Percentiles rank a stretch among this genome's conserved stretches.
Evolutionary conservation across 1,140 invertebrate species (phyloP).

Genomic region (Drosophila dunni): DNA sequence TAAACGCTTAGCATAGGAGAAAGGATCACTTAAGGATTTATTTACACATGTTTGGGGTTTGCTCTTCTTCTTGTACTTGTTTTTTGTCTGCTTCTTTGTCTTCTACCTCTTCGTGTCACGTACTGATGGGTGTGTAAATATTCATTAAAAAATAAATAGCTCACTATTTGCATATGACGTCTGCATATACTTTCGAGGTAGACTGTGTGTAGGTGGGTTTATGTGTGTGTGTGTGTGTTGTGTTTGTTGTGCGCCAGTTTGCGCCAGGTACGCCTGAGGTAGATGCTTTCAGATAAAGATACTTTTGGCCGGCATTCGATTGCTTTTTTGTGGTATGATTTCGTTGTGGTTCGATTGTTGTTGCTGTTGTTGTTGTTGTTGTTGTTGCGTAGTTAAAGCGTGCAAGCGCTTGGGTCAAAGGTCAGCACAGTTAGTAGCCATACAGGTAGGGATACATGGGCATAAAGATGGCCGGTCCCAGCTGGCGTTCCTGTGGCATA

Average conservation of each 20-base stretch:
- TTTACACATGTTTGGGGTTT: constrained; percentile 74
- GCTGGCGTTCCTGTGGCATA: constrained; percentile 79
- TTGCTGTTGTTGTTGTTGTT: not conserved
- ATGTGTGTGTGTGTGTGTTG: constrained; percentile 24
- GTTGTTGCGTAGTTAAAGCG: constrained; percentile 57
- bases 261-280: constrained; percentile 79
- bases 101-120: constrained; percentile 49
- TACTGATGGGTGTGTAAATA: constrained; percentile 72
- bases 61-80: constrained; percentile 22
- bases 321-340: not conserved
- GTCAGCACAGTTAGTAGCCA: constrained; percentile 61
- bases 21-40: constrained; percentile 81
- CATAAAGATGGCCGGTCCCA: constrained; percentile 78
- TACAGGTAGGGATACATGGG: constrained; percentile 84
- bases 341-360: constrained; percentile 6
- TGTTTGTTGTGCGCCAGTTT: constrained; percentile 52
- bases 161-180: constrained; percentile 75
- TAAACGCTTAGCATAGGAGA: constrained; percentile 79
- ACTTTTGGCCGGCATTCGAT: constrained; percentile 58
- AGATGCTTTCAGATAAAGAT: constrained; percentile 41
- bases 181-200: constrained; percentile 33
- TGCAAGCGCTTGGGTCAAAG: constrained; percentile 65
- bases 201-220: constrained; percentile 14
- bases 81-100: no score
- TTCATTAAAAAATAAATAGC: constrained; percentile 76